A percentile compares a stretch with the other conserved stretches of the same genome.
phyloP scores from a whole-genome alignment of 2,888 invertebrate species.

The Idaea straminata region DNA sequence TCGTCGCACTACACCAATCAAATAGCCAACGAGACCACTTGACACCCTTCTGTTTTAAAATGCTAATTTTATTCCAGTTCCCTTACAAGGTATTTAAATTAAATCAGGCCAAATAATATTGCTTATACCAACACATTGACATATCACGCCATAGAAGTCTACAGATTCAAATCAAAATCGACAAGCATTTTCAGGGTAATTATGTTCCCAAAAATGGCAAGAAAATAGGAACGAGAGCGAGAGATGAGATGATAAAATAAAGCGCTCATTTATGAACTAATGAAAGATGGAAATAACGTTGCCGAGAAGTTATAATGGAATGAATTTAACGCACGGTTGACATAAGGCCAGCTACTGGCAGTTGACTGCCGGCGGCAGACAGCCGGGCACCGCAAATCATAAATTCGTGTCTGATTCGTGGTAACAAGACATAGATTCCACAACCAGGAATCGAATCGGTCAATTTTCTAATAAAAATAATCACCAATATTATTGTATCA shows the following conservation, averaged over 20 bases:
- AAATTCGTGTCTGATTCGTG: too few relatives aligned
- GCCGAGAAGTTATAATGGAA: too few relatives aligned
- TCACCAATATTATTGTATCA: too few relatives aligned
- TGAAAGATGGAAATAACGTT: too few relatives aligned
- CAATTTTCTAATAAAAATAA: too few relatives aligned
- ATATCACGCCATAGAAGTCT: neutral
- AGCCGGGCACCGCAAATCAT: too few relatives aligned
- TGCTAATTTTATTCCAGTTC: neutral
- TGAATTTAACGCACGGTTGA: too few relatives aligned
- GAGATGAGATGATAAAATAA: neutral
- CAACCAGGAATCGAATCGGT: too few relatives aligned
- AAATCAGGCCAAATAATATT: neutral
- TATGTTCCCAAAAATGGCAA: neutral
- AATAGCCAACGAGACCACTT: neutral
- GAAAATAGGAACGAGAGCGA: neutral
- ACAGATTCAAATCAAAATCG: neutral
- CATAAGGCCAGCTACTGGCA: too few relatives aligned
- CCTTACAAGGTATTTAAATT: neutral
- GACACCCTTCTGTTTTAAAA: constrained; percentile 3
- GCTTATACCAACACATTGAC: neutral
- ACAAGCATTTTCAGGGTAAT: neutral
- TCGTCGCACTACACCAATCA: neutral
- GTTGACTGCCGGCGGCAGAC: too few relatives aligned
- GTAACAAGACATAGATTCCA: too few relatives aligned
- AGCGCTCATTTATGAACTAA: neutral